Base-by-base conservation (phyloP, 2,888 invertebrate species). In the Hipparchia sbordonii region DNA sequence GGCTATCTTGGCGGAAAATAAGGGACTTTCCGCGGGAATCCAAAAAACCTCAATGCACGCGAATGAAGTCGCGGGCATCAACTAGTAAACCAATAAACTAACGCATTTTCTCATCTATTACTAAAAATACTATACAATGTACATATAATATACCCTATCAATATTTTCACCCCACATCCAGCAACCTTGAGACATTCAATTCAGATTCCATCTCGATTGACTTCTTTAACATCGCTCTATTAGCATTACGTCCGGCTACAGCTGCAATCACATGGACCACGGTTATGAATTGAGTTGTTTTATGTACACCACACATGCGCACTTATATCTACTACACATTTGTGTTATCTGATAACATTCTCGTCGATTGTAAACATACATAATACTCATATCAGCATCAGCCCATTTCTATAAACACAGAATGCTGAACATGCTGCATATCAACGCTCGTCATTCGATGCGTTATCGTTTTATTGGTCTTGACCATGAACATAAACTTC, bases 371-470 rank as follows among this genome's bases (percentile, higher is more conserved):
- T 88, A 88, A 89, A 88, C 84, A 88, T 76, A 88, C 84, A 88
- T 39, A 76, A 81, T 81, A 80, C 79, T 79, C 82, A 82, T 89
- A 88, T 88, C 87, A 84, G 82, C 89, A 88, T 88, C 87, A 84
- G 86, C 84, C 61, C 72, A 76, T 78, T 81, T 77, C 80, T 85
- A 87, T 86, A 85, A 84, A 78, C 77, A 72, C 72, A 73, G 73
- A 57, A 78, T 76, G 71, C 72, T 72, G 73, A 60, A 72, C 74
- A 81, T 62, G 65, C 45, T 69, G 56, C 62, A 81, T 84, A 86
- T 84, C 82, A 79, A 75, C 67, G 62, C 70, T 67, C 48, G 48
- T 48, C 5, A 48, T 48, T 48, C 48, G 69, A 72, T 77, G 72
- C 77, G 66, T 76, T 77, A 78, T 77, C 76, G 68, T 77, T 81